These are phyloP conservation scores for Hestina assimilis DNA, from an alignment of 1,140 invertebrate genomes.

Conservation along the genomic window DNA sequence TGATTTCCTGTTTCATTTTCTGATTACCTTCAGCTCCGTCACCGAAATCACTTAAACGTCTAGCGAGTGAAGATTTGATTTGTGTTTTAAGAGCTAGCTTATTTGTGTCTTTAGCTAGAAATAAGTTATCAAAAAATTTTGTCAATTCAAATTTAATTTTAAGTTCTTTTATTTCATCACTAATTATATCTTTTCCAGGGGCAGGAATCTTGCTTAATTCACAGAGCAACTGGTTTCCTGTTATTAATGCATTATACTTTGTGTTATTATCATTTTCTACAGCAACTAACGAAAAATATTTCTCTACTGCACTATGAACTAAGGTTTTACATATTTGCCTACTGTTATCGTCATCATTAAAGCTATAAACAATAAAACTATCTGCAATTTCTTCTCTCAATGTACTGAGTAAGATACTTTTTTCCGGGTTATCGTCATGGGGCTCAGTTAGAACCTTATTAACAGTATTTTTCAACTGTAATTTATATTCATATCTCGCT, in stretches of 20 bases:
- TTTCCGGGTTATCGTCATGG: constrained; percentile 4
- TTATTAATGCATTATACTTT: constrained; percentile 19
- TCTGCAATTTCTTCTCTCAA: constrained; percentile 43
- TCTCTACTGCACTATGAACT: constrained; percentile 29
- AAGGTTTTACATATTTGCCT: constrained; percentile 35
- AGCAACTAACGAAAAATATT: constrained; percentile 18
- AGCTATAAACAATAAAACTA: constrained; percentile 40
- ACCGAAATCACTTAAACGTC: constrained; percentile 35
- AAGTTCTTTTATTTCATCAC: constrained; percentile 42
- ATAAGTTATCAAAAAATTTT: constrained; percentile 36
- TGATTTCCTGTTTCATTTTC: constrained; percentile 42
- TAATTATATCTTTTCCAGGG: constrained; percentile 26
- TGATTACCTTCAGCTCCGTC: constrained; percentile 22
- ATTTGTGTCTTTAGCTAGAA: constrained; percentile 14
- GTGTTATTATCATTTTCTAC: no score
- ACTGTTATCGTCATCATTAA: constrained; percentile 30
- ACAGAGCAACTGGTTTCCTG: constrained; percentile 40
- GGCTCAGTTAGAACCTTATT: constrained; percentile 28
- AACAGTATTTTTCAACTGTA: constrained; percentile 39
- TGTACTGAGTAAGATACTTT: constrained; percentile 19
- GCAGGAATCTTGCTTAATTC: constrained; percentile 41
- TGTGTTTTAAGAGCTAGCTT: constrained; percentile 20
- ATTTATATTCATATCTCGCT: constrained; percentile 37
- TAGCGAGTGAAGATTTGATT: constrained; percentile 34
- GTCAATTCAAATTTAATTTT: constrained; percentile 39